These are phyloP conservation scores for Coleophora flavipennella DNA, from an alignment of 2,888 invertebrate species.

Conservation along the genomic window DNA sequence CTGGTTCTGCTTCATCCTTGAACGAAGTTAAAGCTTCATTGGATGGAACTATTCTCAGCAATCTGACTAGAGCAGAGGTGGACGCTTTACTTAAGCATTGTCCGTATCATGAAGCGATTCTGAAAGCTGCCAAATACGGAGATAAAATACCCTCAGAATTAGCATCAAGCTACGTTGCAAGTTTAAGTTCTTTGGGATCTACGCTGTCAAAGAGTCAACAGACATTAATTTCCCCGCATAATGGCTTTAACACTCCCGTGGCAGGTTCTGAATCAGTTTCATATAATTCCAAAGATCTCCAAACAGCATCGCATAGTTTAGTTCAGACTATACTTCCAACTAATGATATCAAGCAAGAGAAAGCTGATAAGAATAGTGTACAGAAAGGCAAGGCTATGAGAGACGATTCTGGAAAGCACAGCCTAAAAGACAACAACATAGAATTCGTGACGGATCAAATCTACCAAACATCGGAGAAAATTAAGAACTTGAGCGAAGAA, in stretches of 20 bases:
- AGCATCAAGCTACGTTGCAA: constrained; percentile 67
- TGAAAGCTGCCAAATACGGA: constrained; percentile 53
- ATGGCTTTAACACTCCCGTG: constrained; percentile 32
- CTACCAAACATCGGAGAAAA: constrained; percentile 52
- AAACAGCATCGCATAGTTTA: constrained; percentile 43
- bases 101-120: constrained; percentile 65
- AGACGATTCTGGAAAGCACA: constrained; percentile 31
- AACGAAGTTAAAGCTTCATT: constrained; percentile 50
- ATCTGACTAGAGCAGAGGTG: constrained; percentile 51
- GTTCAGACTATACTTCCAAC: constrained; percentile 37
- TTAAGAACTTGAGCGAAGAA: constrained; percentile 49
- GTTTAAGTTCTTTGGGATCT: constrained; percentile 64
- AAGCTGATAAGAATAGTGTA: constrained; percentile 21
- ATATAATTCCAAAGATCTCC: constrained; percentile 40
- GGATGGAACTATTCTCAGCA: constrained; percentile 52
- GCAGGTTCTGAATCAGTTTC: constrained; percentile 38
- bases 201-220: constrained; percentile 61
- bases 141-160: constrained; percentile 60
- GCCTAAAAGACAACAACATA: constrained; percentile 35
- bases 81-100: constrained; percentile 66
- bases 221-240: constrained; percentile 31
- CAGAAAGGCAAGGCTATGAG: constrained; percentile 49
- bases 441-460: constrained; percentile 53
- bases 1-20: constrained; percentile 54
- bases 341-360: constrained; percentile 38